A percentile compares a stretch with the other conserved stretches of the same genome.
Evolutionary conservation across 2,113 vertebrate species (phyloP).

Genomic region (Pluvialis apricaria): DNA sequence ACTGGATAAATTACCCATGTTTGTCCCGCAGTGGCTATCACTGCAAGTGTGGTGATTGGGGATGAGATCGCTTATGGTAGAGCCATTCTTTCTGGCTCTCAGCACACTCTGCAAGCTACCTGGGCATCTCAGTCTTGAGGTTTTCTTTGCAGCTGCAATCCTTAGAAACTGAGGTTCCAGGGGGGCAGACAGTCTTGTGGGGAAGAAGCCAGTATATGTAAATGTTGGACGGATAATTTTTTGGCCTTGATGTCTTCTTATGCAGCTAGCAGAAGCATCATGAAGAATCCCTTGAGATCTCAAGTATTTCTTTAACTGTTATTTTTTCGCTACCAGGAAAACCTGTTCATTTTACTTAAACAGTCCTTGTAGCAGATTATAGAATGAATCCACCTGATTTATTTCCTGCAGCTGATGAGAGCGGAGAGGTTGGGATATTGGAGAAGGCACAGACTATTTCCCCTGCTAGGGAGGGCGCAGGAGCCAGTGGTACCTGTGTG

Average conservation of each 20-base stretch:
- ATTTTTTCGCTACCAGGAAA: background rate
- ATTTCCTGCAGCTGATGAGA: background rate
- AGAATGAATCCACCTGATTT: background rate
- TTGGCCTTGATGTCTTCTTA: background rate
- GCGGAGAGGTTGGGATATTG: background rate
- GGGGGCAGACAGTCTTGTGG: background rate
- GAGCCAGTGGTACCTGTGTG: background rate
- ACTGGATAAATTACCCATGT: background rate
- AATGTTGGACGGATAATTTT: background rate
- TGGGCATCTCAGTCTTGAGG: background rate
- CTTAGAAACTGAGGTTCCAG: background rate
- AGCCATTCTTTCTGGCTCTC: background rate
- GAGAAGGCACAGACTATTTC: background rate
- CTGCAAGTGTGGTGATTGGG: background rate
- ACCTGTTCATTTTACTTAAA: background rate
- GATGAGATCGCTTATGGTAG: background rate
- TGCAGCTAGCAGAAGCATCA: background rate
- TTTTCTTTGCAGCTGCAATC: background rate
- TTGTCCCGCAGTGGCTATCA: background rate
- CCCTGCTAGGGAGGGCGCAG: background rate
- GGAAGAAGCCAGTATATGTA: background rate
- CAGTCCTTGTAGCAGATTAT: background rate
- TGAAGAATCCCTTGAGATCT: background rate
- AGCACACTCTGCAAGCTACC: background rate
- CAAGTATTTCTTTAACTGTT: background rate